Percentiles rank a stretch among this genome's conserved stretches.
phyloP scores from a whole-genome alignment of 2,797 vertebrate genomes.

The Astyanax mexicanus region DNA sequence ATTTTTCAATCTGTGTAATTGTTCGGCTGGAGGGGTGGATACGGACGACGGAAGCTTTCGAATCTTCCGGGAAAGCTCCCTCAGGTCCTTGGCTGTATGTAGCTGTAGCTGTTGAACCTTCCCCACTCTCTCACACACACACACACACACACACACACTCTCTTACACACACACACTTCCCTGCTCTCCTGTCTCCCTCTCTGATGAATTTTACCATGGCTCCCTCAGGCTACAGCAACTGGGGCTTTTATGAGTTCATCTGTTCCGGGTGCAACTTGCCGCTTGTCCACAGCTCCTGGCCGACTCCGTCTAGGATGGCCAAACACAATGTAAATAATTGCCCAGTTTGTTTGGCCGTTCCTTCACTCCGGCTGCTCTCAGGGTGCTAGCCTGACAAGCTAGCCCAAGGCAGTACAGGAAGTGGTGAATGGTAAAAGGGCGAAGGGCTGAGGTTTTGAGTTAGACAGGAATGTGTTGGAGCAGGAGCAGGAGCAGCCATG shows the following conservation, averaged over 20 bases:
- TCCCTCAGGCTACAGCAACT: conserved; percentile 68
- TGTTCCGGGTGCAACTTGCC: conserved; percentile 70
- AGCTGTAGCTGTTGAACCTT: conserved; percentile 19
- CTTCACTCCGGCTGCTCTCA: conserved; percentile 44
- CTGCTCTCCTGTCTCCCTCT: conserved; percentile 49
- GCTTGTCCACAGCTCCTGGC: conserved; percentile 67
- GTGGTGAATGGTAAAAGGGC: conserved; percentile 66
- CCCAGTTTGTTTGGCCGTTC: conserved; percentile 59
- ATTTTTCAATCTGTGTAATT: conserved; percentile 68
- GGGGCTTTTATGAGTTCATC: conserved; percentile 73
- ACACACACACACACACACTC: no score
- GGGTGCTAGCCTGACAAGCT: conserved; percentile 70
- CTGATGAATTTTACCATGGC: conserved; percentile 71
- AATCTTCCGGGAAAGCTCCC: conserved; percentile 66
- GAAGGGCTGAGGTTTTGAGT: conserved; percentile 52
- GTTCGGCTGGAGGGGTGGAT: conserved; percentile 56
- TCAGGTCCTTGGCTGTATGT: conserved; percentile 56
- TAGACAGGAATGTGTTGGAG: conserved; percentile 53
- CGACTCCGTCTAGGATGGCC: conserved; percentile 75
- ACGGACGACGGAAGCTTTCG: conserved; percentile 50
- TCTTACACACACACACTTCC: no score
- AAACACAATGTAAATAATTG: conserved; percentile 66
- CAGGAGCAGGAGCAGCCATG: conserved; percentile 47
- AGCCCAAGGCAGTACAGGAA: conserved; percentile 67
- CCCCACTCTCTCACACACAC: no score